These are phyloP conservation scores for Arothron firmamentum DNA, from an alignment of 2,113 vertebrate genomes.

Conservation along the genomic window DNA sequence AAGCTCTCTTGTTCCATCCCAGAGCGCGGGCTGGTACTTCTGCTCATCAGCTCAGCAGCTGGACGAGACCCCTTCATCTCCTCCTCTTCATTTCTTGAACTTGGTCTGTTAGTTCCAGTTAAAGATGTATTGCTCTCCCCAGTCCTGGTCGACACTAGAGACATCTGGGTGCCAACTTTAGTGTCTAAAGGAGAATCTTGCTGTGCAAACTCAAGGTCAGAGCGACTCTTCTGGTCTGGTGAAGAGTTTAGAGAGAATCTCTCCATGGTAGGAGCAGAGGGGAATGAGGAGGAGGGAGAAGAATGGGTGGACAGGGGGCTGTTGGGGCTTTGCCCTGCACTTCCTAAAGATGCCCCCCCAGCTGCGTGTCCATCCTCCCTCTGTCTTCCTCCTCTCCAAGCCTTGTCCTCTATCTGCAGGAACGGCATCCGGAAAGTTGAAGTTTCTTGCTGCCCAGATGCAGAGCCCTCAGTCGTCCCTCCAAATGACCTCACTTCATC, in stretches of 20 bases:
- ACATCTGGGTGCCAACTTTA: slow-evolving; percentile 31
- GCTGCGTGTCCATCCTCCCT: slow-evolving; percentile 14
- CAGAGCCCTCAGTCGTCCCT: slow-evolving; percentile 1
- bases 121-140: slow-evolving; percentile 56
- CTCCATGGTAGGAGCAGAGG: slow-evolving; percentile 57
- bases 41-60: slow-evolving; percentile 6
- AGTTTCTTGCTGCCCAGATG: slow-evolving; percentile 52
- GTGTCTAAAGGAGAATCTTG: slow-evolving; percentile 12
- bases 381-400: slow-evolving; percentile 10
- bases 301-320: slow-evolving; percentile 61
- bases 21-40: neutral
- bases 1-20: slow-evolving; percentile 14
- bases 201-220: slow-evolving; percentile 26
- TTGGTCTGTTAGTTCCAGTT: slow-evolving; percentile 20
- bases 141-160: slow-evolving; percentile 17
- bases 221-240: slow-evolving; percentile 49
- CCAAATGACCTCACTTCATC: slow-evolving; percentile 68
- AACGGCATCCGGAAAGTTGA: slow-evolving; percentile 65
- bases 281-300: slow-evolving; percentile 44
- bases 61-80: slow-evolving; percentile 11
- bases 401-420: slow-evolving; percentile 43
- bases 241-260: slow-evolving; percentile 25
- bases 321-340: slow-evolving; percentile 67
- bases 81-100: slow-evolving; percentile 18
- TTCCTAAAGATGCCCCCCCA: slow-evolving; percentile 51